Percentiles rank a stretch among this genome's conserved stretches.
Evolutionary conservation across 2,888 invertebrate genomes (phyloP).

Genomic region (Pyrrhia umbra): DNA sequence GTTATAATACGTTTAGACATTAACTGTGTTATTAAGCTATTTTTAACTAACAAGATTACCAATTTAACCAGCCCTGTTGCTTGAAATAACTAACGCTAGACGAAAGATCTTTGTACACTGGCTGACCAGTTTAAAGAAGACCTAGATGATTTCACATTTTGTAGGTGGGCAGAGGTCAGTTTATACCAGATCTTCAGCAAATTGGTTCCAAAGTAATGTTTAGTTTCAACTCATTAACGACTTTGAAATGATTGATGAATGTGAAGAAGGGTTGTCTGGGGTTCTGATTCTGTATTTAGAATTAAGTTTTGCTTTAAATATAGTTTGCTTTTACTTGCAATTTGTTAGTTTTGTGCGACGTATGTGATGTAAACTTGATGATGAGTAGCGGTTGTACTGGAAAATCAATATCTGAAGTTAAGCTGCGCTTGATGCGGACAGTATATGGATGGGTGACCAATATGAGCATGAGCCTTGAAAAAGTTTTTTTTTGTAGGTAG

Average conservation of each 20-base stretch:
- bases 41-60: slow-evolving; percentile 69
- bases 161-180: slow-evolving; percentile 58
- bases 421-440: no score
- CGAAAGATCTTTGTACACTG: slow-evolving; percentile 57
- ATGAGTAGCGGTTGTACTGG: background rate
- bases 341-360: slow-evolving; percentile 5
- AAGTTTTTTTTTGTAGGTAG: no score
- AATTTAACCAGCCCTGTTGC: slow-evolving; percentile 55
- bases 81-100: background rate
- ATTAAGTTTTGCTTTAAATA: slow-evolving; percentile 20
- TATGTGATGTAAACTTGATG: background rate
- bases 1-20: slow-evolving; percentile 83
- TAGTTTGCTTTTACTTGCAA: slow-evolving; percentile 15
- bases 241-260: slow-evolving; percentile 78
- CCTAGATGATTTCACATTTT: slow-evolving; percentile 50
- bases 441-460: no score
- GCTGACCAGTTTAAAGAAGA: slow-evolving; percentile 61
- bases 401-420: no score
- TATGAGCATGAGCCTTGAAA: no score
- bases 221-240: slow-evolving; percentile 80
- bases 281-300: slow-evolving; percentile 55
- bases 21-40: slow-evolving; percentile 74
- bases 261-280: slow-evolving; percentile 64
- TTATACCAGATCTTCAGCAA: slow-evolving; percentile 65
- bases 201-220: slow-evolving; percentile 76